A percentile compares a stretch with the other conserved stretches of the same genome.
Conservation (phyloP, 2,888 invertebrate genomes). For the Heteromyza rotundicornis region DNA sequence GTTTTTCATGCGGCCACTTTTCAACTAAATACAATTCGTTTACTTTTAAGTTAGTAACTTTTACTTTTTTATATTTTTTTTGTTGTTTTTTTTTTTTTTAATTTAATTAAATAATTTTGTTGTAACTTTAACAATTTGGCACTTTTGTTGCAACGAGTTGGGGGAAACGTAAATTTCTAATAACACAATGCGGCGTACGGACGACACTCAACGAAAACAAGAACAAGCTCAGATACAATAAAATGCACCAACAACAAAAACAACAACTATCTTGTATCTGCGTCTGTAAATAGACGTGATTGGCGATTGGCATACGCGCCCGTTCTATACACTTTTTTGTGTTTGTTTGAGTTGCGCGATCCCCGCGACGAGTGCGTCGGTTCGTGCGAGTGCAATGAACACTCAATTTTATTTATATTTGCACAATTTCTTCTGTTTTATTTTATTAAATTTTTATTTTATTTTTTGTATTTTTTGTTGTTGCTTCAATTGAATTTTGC, state of each 20-base stretch:
- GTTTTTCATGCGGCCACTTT: constrained; percentile 57
- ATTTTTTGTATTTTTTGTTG: neutral
- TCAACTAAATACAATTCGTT: neutral
- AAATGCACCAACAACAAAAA: neutral
- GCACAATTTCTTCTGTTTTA: neutral
- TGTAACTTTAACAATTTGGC: constrained; percentile 12
- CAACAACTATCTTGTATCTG: neutral
- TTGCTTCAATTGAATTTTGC: neutral
- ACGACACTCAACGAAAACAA: too few relatives aligned
- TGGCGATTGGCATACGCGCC: neutral
- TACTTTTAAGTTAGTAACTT: neutral
- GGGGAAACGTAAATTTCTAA: too few relatives aligned
- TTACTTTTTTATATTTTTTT: constrained; percentile 7
- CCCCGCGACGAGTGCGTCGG: neutral
- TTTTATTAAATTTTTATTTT: too few relatives aligned
- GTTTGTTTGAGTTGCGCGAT: too few relatives aligned
- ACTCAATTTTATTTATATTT: neutral
- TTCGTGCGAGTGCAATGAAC: constrained; percentile 1
- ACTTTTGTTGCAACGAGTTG: too few relatives aligned
- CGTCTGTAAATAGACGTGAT: neutral
- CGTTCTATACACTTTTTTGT: neutral
- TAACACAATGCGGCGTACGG: too few relatives aligned
- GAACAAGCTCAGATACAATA: too few relatives aligned
- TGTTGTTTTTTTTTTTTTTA: neutral
- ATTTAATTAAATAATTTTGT: constrained; percentile 5